Evolutionary conservation across 1,140 invertebrate genomes (phyloP).

Genomic region (Drosophila santomea): DNA sequence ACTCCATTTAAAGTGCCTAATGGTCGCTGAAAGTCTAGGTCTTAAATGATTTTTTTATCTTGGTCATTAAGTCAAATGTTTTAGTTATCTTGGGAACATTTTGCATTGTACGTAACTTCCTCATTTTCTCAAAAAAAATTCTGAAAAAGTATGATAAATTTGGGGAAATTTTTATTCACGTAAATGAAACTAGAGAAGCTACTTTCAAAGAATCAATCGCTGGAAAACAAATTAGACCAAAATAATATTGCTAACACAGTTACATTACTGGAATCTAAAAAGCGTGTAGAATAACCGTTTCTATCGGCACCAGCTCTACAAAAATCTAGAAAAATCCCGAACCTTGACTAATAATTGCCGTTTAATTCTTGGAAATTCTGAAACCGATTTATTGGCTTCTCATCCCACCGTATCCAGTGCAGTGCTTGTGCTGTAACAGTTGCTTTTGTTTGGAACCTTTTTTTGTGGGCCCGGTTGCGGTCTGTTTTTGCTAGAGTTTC

Average conservation of each 20-base stretch:
- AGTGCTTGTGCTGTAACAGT: slow-evolving; percentile 61
- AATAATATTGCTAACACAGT: not conserved
- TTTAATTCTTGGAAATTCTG: not conserved
- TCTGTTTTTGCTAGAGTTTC: slow-evolving; percentile 43
- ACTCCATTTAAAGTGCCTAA: not conserved
- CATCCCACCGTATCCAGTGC: slow-evolving; percentile 47
- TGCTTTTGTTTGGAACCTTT: slow-evolving; percentile 69
- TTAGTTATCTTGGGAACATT: not conserved
- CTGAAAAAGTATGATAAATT: no score
- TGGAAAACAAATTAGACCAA: no score
- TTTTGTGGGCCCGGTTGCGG: slow-evolving; percentile 54
- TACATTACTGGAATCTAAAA: not conserved
- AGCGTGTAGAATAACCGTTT: not conserved
- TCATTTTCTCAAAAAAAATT: not conserved
- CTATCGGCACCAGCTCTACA: not conserved
- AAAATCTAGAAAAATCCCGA: not conserved
- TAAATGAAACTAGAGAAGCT: no score
- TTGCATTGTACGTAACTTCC: not conserved
- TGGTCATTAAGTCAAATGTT: slow-evolving; percentile 1
- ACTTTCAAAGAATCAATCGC: no score
- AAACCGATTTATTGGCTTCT: not conserved
- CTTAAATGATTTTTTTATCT: not conserved
- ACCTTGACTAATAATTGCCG: not conserved
- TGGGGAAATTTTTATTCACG: no score
- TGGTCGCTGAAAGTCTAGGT: not conserved